Base-by-base conservation (phyloP, 2,797 vertebrate genomes). In the Rhabdomys pumilio region DNA sequence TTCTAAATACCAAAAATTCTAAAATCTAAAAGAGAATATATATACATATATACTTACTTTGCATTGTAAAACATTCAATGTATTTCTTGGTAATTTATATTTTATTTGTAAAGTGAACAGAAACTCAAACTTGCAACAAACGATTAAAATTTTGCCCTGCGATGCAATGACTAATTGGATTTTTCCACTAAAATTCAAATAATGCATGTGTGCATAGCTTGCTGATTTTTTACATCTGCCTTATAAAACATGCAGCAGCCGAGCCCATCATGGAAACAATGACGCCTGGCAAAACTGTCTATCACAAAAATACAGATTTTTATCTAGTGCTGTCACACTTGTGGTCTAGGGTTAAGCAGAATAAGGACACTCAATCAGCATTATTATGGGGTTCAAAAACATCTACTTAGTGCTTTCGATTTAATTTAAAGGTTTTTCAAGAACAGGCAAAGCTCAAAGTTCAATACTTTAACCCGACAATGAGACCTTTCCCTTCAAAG, bases 251-350 rank as follows among this genome's bases (percentile, higher is more conserved):
- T 80, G 77, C 96, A 96, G 77, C 96, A 96, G 83, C 94, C 75
- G 10, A 5, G 90, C 10, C 31, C 41, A 10, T 92, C 92, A 50
- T 6, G 82, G 97, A 98, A 98, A 97, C 95, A 96, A 94, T 89
- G 88, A 77, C 88, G 89, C 86, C 93, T 75, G 81, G 84, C 95
- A 85, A 97, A 79, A 75, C 91, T 89, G 91, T 91, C 95, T 97
- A 97, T 92, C 94, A 97, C 88, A 92, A 97, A 97, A 98, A 97
- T 94, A 95, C 72, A 96, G 96, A 98, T 97, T 97, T 98, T 97
- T 95, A 97, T 97, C 96, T 95, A 89, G 92, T 65, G 50, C 47
- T 96, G 96, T 84, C 86, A 96, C 88, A 97, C 94, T 94, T 96
- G 96, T 94, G 96, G 89, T 96, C 55, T 96, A 53, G 83, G 69